These are phyloP conservation scores for human (Homo sapiens) DNA, from an alignment of 2,113 vertebrate genomes.

Conservation along the genomic window DNA sequence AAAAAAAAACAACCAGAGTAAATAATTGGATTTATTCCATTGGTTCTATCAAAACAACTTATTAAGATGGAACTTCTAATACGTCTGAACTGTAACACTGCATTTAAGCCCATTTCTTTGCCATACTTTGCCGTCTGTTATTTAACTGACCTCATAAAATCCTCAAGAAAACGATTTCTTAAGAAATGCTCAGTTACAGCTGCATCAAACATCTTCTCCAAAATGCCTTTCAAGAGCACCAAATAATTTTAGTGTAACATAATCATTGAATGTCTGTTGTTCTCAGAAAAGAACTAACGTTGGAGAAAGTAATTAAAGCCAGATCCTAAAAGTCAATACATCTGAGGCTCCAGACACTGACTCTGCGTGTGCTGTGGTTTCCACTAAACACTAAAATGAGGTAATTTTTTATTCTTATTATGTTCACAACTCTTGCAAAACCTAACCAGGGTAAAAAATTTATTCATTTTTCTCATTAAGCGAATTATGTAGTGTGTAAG, in stretches of 20 bases:
- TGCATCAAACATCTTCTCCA: slow-evolving; percentile 38
- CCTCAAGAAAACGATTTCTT: slow-evolving; percentile 36
- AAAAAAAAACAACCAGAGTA: background rate
- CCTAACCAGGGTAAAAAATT: background rate
- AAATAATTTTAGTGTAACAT: slow-evolving; percentile 53
- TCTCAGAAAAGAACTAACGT: slow-evolving; percentile 33
- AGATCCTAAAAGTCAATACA: slow-evolving; percentile 61
- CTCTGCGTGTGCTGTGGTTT: slow-evolving; percentile 44
- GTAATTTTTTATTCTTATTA: slow-evolving; percentile 50
- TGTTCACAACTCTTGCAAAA: slow-evolving; percentile 57
- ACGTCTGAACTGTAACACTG: background rate
- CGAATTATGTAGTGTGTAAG: background rate
- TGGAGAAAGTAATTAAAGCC: slow-evolving; percentile 52
- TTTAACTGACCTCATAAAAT: slow-evolving; percentile 48
- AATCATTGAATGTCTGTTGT: slow-evolving; percentile 7
- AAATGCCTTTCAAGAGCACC: slow-evolving; percentile 50
- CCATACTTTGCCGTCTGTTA: slow-evolving; percentile 24
- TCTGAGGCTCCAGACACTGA: slow-evolving; percentile 19
- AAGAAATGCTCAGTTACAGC: slow-evolving; percentile 38
- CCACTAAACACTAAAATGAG: slow-evolving; percentile 68
- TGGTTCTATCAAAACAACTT: slow-evolving; percentile 29
- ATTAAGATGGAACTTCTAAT: slow-evolving; percentile 33
- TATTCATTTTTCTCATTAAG: slow-evolving; percentile 55
- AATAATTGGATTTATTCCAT: slow-evolving; percentile 14
- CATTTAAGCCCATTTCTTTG: slow-evolving; percentile 31